These are phyloP conservation scores for Coendou prehensilis DNA, from an alignment of 2,797 vertebrate genomes.

Conservation along the genomic window DNA sequence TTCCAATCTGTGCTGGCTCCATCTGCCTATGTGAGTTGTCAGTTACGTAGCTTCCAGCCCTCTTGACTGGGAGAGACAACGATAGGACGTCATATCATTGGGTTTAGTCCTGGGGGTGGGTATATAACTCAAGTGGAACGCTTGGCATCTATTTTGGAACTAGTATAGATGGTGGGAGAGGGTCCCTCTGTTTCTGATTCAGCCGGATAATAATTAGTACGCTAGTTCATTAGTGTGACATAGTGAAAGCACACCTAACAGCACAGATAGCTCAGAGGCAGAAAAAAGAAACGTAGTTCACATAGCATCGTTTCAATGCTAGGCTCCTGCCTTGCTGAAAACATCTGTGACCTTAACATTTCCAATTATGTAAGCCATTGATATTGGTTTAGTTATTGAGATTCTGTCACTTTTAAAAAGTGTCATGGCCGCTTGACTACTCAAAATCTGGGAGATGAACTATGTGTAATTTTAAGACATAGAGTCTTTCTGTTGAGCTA, in stretches of 20 bases:
- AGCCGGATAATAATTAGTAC: background rate
- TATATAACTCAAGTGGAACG: background rate
- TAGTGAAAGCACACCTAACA: background rate
- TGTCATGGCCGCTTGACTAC: background rate
- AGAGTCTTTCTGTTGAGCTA: background rate
- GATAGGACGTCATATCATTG: background rate
- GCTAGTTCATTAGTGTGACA: background rate
- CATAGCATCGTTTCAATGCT: background rate
- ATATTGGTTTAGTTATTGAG: background rate
- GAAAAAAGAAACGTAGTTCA: background rate
- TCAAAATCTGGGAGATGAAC: background rate
- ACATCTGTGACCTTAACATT: background rate
- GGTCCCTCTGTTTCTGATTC: background rate
- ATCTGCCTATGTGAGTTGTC: background rate
- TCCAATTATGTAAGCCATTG: background rate
- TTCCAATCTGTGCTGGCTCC: background rate
- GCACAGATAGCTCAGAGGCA: background rate
- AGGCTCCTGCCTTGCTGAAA: background rate
- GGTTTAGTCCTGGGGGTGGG: background rate
- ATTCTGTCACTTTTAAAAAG: background rate
- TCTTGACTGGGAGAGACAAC: background rate
- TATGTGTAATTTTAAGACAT: background rate
- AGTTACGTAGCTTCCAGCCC: background rate
- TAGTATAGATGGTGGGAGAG: background rate
- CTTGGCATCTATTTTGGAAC: background rate